Evolutionary conservation across 1,140 invertebrate genomes (phyloP).

Genomic region (Penaeus japonicus): DNA sequence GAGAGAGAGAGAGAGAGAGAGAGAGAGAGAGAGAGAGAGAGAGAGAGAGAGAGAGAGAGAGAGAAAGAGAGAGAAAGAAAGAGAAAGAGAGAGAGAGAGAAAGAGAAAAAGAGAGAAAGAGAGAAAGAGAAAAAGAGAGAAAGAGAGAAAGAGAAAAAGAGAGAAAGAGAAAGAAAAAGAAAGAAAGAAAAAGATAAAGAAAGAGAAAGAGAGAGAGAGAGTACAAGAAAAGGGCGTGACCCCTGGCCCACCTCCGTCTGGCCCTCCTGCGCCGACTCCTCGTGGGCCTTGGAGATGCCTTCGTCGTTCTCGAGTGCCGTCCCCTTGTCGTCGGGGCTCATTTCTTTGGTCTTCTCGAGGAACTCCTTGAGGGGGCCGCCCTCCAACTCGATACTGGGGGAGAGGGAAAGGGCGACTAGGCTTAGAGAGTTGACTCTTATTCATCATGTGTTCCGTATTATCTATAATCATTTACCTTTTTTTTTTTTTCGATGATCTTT

Average conservation of each 20-base stretch:
- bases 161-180: too few relatives aligned
- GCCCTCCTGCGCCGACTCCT: constrained; percentile 84
- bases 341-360: constrained; percentile 74
- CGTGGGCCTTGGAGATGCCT: constrained; percentile 82
- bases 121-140: too few relatives aligned
- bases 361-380: constrained; percentile 83
- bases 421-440: neutral
- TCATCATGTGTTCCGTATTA: too few relatives aligned
- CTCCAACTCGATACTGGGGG: constrained; percentile 71
- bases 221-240: constrained; percentile 27
- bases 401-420: neutral
- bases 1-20: neutral
- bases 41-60: neutral
- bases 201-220: constrained; percentile 10
- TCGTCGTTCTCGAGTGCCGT: constrained; percentile 75
- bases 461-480: too few relatives aligned
- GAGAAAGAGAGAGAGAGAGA: too few relatives aligned
- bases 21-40: neutral
- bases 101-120: too few relatives aligned
- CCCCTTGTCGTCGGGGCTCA: constrained; percentile 79
- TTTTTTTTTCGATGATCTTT: too few relatives aligned
- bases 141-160: neutral
- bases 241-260: constrained; percentile 78
- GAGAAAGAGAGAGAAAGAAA: neutral
- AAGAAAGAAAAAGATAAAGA: neutral